Percentiles rank a stretch among this genome's conserved stretches.
Evolutionary conservation across 2,888 invertebrate genomes (phyloP).

Genomic region (Pristionchus exspectatus): DNA sequence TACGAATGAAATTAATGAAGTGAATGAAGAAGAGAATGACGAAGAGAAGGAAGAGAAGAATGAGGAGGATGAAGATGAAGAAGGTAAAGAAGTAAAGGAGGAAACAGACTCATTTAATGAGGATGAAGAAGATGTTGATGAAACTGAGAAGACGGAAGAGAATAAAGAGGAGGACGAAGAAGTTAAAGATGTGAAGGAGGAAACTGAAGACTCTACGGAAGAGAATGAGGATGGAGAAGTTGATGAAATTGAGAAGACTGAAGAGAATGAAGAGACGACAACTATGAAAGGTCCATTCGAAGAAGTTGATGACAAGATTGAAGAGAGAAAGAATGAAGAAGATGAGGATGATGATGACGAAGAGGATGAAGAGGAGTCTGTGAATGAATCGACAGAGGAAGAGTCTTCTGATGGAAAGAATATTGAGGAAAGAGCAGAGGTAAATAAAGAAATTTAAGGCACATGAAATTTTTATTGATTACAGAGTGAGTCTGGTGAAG

Average conservation of each 20-base stretch:
- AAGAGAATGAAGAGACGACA: not conserved
- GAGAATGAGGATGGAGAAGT: not conserved
- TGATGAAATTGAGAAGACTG: not conserved
- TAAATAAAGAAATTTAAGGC: not conserved
- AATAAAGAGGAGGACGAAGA: conserved; percentile 27
- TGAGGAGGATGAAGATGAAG: not conserved
- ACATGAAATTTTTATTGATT: not conserved
- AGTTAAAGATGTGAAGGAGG: not conserved
- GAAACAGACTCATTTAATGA: not conserved
- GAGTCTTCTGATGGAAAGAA: not conserved
- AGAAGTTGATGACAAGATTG: not conserved
- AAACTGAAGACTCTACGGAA: not conserved
- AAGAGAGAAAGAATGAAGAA: not conserved
- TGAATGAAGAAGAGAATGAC: not conserved
- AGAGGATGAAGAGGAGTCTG: not conserved
- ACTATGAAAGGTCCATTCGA: not conserved
- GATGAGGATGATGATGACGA: not conserved
- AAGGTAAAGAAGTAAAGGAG: not conserved
- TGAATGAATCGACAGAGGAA: not conserved
- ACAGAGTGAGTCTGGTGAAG: not conserved
- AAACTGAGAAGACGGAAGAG: not conserved
- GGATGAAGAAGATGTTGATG: not conserved
- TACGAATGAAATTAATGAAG: not conserved
- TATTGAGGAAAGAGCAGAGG: not conserved
- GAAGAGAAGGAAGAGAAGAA: not conserved